Percentiles rank a stretch among this genome's conserved stretches.
These are phyloP conservation scores for Uloborus diversus DNA, from an alignment of 1,140 invertebrate genomes.

Conservation along the genomic window DNA sequence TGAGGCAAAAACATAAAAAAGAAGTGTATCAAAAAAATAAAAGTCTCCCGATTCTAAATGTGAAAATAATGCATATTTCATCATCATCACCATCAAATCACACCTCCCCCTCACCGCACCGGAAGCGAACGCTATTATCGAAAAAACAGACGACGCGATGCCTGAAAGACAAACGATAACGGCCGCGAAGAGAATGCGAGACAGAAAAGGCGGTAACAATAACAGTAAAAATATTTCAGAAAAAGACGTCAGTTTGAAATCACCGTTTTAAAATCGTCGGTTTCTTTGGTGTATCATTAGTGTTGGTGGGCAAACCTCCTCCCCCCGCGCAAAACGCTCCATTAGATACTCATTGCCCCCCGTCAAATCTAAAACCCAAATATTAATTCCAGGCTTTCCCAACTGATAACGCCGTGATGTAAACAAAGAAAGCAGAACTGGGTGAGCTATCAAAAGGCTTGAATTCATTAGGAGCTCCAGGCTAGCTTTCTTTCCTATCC, in stretches of 20 bases:
- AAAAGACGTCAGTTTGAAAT: conserved; percentile 33
- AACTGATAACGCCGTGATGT: conserved; percentile 26
- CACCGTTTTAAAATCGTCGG: conserved; percentile 38
- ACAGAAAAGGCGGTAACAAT: not conserved
- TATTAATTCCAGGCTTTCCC: conserved; percentile 32
- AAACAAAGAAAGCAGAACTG: conserved; percentile 23
- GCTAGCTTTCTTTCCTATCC: not conserved
- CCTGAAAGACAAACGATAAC: conserved; percentile 43
- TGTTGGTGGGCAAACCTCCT: not conserved
- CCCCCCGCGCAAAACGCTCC: conserved; percentile 12
- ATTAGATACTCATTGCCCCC: conserved; percentile 33
- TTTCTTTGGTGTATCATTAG: conserved; percentile 35
- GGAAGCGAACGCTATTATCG: conserved; percentile 38
- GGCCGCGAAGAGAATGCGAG: conserved; percentile 3
- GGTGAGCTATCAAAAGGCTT: conserved; percentile 29
- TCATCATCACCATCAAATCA: conserved; percentile 45
- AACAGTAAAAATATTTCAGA: conserved; percentile 1
- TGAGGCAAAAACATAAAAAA: not conserved
- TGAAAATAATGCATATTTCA: conserved; percentile 51
- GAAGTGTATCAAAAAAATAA: not conserved
- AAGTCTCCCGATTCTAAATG: conserved; percentile 29
- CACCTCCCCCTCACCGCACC: not conserved
- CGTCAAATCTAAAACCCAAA: conserved; percentile 48
- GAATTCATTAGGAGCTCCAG: conserved; percentile 35
- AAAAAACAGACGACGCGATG: conserved; percentile 38